A percentile compares a stretch with the other conserved stretches of the same genome.
phyloP scores from a whole-genome alignment of 2,113 vertebrate genomes.

The Orthonyx spaldingii region DNA sequence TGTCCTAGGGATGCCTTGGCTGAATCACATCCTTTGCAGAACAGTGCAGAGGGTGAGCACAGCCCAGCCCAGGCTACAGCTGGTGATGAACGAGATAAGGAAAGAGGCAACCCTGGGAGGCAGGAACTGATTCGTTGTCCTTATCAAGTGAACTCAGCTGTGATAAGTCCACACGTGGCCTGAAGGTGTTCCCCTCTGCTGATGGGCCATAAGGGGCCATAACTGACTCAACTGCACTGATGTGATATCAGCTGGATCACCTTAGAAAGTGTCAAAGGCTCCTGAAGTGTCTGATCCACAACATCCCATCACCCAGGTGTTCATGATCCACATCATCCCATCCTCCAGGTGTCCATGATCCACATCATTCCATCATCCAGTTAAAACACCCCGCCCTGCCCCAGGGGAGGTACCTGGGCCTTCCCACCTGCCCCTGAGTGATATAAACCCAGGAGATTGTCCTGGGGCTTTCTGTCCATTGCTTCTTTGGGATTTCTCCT shows the following conservation, averaged over 20 bases:
- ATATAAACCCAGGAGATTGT: fast-evolving
- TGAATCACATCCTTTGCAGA: not conserved
- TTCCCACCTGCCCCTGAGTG: not conserved
- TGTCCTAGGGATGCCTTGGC: not conserved
- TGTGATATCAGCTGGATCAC: fast-evolving
- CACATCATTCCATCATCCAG: not conserved
- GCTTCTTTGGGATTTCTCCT: not conserved
- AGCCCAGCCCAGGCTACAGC: not conserved
- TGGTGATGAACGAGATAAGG: fast-evolving
- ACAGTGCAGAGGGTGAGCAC: not conserved
- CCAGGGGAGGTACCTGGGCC: not conserved
- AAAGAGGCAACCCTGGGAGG: not conserved
- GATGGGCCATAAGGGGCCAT: not conserved
- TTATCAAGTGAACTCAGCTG: not conserved
- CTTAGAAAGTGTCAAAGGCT: not conserved
- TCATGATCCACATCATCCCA: not conserved
- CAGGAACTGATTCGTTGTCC: not conserved
- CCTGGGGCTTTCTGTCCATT: fast-evolving
- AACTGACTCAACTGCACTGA: not conserved
- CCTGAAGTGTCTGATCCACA: not conserved
- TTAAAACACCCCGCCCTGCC: fast-evolving
- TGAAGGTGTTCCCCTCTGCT: not conserved
- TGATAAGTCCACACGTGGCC: not conserved
- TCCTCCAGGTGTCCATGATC: not conserved
- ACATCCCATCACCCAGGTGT: not conserved